A percentile compares a stretch with the other conserved stretches of the same genome.
Conservation (phyloP, 2,113 vertebrate species). For the Sterrhoptilus dennistouni region DNA sequence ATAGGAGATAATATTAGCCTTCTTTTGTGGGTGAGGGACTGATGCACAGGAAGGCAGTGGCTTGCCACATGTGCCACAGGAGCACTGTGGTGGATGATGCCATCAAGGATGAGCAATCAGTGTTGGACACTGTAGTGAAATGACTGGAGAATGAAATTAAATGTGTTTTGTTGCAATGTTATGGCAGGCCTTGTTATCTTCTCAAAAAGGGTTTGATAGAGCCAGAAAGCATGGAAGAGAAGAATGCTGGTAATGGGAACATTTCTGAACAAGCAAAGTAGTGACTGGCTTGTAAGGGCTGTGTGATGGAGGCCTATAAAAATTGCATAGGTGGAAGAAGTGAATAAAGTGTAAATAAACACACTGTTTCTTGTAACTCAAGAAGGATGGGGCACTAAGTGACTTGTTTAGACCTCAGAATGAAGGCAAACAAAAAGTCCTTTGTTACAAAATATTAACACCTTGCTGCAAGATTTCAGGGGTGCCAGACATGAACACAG, state of each 20-base stretch:
- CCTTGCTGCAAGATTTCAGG: neutral
- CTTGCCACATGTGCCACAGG: neutral
- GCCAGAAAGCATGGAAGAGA: neutral
- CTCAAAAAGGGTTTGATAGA: neutral
- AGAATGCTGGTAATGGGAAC: neutral
- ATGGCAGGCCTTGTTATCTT: neutral
- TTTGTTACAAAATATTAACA: neutral
- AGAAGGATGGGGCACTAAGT: neutral
- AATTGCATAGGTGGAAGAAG: neutral
- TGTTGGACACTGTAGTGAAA: neutral
- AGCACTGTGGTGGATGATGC: neutral
- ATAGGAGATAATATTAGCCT: neutral
- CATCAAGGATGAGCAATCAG: neutral
- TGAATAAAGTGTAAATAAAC: neutral
- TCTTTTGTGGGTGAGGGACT: neutral
- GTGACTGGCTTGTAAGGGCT: neutral
- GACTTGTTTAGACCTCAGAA: neutral
- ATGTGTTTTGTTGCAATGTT: accelerated
- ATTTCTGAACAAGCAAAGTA: neutral
- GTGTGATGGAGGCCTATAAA: neutral
- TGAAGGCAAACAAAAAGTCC: neutral
- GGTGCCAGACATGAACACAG: neutral
- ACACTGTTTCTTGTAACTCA: neutral
- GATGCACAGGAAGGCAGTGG: neutral
- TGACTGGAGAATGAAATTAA: neutral